A percentile compares a stretch with the other conserved stretches of the same genome.
These are phyloP conservation scores for Silurus lanzhouensis DNA, from an alignment of 2,797 vertebrate species.

Conservation along the genomic window DNA sequence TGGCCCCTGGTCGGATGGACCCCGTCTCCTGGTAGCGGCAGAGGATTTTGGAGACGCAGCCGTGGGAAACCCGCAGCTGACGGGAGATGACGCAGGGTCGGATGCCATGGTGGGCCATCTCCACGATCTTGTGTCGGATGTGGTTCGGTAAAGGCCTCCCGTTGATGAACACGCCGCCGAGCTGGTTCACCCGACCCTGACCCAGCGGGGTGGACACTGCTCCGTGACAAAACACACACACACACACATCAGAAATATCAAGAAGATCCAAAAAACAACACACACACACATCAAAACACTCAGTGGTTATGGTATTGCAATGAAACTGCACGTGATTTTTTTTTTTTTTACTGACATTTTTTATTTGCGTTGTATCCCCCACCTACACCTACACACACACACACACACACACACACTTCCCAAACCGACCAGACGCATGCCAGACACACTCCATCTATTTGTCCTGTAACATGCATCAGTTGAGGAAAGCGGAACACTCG, in stretches of 20 bases:
- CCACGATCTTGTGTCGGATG: constrained; percentile 98
- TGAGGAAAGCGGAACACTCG: constrained; percentile 75
- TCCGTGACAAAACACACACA: constrained; percentile 60
- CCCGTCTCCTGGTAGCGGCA: constrained; percentile 98
- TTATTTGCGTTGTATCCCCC: not conserved
- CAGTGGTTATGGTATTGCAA: not conserved
- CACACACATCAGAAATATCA: constrained; percentile 9
- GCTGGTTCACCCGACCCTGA: constrained; percentile 96
- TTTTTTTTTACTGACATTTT: not conserved
- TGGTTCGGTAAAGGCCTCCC: constrained; percentile 95
- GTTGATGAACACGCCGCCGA: constrained; percentile 98
- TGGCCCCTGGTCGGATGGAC: constrained; percentile 95
- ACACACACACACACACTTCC: not conserved
- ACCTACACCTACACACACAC: no score
- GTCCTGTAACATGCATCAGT: constrained; percentile 75
- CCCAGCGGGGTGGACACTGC: constrained; percentile 96
- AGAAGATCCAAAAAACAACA: not conserved
- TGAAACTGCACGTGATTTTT: not conserved
- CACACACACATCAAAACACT: not conserved
- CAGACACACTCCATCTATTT: constrained; percentile 76
- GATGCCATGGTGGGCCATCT: constrained; percentile 98
- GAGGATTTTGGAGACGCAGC: constrained; percentile 98
- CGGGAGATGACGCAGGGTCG: constrained; percentile 96
- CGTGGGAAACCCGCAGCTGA: constrained; percentile 93
- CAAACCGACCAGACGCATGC: constrained; percentile 63